Percentiles rank a stretch among this genome's conserved stretches.
Evolutionary conservation across 2,113 vertebrate genomes (phyloP).

Genomic region (Poeciliopsis turrubarensis): DNA sequence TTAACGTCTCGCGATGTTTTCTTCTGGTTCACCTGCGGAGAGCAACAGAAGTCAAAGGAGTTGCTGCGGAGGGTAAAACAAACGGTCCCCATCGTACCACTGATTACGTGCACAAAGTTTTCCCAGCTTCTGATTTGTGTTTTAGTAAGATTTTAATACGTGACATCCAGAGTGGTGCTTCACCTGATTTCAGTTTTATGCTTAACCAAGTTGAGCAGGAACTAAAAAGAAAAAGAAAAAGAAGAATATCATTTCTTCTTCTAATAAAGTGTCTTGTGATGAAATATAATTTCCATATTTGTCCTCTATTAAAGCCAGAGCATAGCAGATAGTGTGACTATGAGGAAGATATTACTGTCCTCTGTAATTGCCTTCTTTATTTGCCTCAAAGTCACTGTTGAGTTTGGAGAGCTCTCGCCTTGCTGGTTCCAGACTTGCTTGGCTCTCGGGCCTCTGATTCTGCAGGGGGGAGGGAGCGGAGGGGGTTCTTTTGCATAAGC

Average conservation of each 20-base stretch:
- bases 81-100: background rate
- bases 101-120: background rate
- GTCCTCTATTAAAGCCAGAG: conserved; percentile 6
- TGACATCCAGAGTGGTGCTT: background rate
- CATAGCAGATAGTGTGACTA: conserved; percentile 15
- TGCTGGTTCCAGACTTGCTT: conserved; percentile 56
- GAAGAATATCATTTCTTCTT: background rate
- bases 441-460: conserved; percentile 51
- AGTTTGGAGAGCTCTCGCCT: conserved; percentile 51
- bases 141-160: background rate
- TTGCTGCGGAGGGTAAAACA: conserved; percentile 13
- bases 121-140: background rate
- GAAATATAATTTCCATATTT: conserved; percentile 2
- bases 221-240: no score
- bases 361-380: conserved; percentile 40
- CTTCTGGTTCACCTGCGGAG: conserved; percentile 3
- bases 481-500: conserved; percentile 56
- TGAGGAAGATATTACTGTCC: conserved; percentile 19
- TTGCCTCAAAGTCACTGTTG: conserved; percentile 46
- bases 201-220: background rate
- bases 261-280: background rate
- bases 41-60: background rate
- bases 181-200: conserved; percentile 2
- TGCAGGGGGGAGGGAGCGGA: background rate
- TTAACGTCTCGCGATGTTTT: background rate